Evolutionary conservation across 1,140 invertebrate species (phyloP).

Genomic region (Holcopasites calliopsidis): DNA sequence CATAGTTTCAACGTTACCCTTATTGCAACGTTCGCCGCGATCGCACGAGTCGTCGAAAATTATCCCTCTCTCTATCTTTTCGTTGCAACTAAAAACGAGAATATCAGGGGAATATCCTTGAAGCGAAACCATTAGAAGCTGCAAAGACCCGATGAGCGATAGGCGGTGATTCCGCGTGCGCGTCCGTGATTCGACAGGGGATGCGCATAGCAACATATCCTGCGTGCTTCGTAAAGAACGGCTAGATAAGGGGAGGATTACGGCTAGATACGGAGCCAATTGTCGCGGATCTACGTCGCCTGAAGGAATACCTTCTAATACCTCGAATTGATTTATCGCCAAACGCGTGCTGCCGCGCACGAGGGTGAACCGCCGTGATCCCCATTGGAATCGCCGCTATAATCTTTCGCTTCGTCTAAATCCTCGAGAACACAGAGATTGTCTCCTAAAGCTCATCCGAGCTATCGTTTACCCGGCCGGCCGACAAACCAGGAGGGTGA

Average conservation of each 20-base stretch:
- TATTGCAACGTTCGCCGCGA: background rate
- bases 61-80: background rate
- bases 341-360: too few species aligned
- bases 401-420: too few species aligned
- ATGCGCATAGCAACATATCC: background rate
- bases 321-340: background rate
- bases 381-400: too few species aligned
- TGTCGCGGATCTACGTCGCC: background rate
- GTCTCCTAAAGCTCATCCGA: too few species aligned
- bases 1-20: background rate
- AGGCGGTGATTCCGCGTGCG: background rate
- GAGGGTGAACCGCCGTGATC: too few species aligned
- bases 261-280: constrained; percentile 1
- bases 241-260: background rate
- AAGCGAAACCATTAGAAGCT: background rate
- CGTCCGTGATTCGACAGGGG: background rate
- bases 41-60: constrained; percentile 17
- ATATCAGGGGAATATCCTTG: background rate
- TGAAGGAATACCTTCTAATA: background rate
- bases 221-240: background rate
- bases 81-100: background rate
- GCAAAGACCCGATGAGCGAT: background rate
- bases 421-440: too few species aligned
- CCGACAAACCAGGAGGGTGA: background rate
- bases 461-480: too few species aligned